phyloP scores from a whole-genome alignment of 2,113 vertebrate genomes.

The Marmota monax region DNA sequence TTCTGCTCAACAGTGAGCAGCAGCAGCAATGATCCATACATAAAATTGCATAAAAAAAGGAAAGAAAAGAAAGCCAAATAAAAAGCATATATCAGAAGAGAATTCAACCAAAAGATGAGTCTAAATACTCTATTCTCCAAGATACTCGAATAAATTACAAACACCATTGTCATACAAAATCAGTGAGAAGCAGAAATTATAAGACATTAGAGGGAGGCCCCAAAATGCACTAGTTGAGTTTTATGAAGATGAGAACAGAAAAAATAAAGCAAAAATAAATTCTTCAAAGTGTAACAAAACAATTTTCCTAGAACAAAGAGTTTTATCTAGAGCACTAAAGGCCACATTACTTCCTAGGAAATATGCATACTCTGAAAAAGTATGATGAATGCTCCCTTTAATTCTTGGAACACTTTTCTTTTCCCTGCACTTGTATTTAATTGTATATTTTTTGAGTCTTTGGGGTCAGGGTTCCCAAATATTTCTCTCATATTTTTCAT shows the following conservation, averaged over 20 bases:
- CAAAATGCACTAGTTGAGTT: neutral
- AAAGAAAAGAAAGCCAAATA: neutral
- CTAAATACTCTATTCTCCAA: neutral
- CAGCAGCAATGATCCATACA: neutral
- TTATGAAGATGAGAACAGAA: neutral
- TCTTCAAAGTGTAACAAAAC: neutral
- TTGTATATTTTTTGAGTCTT: neutral
- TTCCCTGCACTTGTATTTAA: neutral
- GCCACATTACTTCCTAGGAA: neutral
- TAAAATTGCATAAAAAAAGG: neutral
- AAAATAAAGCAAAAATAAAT: neutral
- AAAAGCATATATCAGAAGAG: neutral
- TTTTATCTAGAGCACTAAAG: neutral
- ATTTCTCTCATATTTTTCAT: neutral
- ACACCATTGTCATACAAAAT: neutral
- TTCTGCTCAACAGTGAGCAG: neutral
- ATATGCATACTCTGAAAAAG: neutral
- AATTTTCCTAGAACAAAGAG: neutral
- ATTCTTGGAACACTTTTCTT: too few relatives aligned
- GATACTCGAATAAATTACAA: neutral
- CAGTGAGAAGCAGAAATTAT: neutral
- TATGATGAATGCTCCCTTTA: too few relatives aligned
- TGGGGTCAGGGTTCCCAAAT: neutral
- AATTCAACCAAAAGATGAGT: neutral
- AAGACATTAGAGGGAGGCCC: neutral